These are phyloP conservation scores for Acrobasis suavella DNA, from an alignment of 2,888 invertebrate species.

Conservation along the genomic window DNA sequence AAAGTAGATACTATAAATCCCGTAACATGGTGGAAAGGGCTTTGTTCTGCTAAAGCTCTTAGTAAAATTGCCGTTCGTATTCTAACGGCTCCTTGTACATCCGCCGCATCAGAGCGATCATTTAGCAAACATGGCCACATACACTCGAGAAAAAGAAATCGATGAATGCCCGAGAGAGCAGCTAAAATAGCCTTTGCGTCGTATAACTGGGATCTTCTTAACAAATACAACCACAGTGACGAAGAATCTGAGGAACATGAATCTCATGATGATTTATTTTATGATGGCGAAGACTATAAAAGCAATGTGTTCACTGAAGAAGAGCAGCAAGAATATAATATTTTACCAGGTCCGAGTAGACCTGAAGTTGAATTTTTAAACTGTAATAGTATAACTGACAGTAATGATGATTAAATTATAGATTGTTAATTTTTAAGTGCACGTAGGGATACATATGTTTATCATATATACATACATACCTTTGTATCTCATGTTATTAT, in stretches of 20 bases:
- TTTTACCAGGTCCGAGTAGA: constrained; percentile 11
- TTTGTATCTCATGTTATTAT: constrained; percentile 8
- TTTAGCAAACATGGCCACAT: constrained; percentile 10
- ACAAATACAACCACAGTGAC: constrained; percentile 4
- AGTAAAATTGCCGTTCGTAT: constrained; percentile 12
- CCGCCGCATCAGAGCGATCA: constrained; percentile 11
- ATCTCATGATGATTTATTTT: constrained; percentile 12
- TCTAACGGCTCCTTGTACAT: constrained; percentile 13
- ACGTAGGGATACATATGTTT: not conserved
- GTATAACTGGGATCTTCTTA: constrained; percentile 15
- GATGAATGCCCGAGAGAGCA: constrained; percentile 12
- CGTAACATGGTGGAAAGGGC: constrained; percentile 16
- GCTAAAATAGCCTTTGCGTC: constrained; percentile 16
- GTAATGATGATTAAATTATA: constrained; percentile 3
- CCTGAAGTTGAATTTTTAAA: constrained; percentile 11
- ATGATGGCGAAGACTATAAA: not conserved
- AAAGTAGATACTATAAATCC: constrained; percentile 11
- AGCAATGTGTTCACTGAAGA: not conserved
- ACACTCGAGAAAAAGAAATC: constrained; percentile 14
- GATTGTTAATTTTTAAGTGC: not conserved
- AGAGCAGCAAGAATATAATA: constrained; percentile 8
- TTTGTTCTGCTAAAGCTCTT: constrained; percentile 5
- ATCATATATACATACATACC: constrained; percentile 3
- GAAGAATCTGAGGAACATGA: constrained; percentile 7
- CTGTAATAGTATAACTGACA: constrained; percentile 5